phyloP scores from a whole-genome alignment of 2,888 invertebrate genomes.

The Meiosimyza platycephala region DNA sequence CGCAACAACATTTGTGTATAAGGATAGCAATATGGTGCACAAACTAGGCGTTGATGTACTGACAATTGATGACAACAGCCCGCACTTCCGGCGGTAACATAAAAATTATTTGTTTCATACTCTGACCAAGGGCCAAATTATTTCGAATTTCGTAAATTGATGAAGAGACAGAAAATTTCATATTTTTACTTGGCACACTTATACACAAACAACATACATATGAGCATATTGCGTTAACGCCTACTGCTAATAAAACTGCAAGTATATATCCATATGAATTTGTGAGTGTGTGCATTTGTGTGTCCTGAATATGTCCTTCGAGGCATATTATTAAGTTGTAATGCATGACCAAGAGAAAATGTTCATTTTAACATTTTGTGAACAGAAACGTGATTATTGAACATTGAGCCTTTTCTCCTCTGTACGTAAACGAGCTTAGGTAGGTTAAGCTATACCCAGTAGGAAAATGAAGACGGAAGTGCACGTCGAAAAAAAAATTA shows the following conservation, averaged over 20 bases:
- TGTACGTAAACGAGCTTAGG: no score
- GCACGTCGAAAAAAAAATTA: no score
- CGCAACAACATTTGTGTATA: no score
- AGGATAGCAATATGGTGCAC: no score
- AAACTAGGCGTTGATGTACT: constrained; percentile 60
- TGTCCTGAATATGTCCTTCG: neutral
- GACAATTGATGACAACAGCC: constrained; percentile 59
- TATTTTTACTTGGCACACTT: constrained; percentile 5
- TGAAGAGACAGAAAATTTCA: constrained; percentile 27
- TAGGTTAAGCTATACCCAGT: no score
- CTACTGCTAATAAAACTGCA: no score
- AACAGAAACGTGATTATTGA: neutral
- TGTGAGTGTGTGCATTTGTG: neutral
- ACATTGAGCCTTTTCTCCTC: no score
- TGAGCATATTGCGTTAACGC: no score
- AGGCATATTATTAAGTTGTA: constrained; percentile 19
- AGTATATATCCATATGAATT: no score
- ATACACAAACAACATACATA: neutral
- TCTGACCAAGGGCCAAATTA: constrained; percentile 7
- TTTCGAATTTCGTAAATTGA: constrained; percentile 13
- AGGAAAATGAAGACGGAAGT: no score
- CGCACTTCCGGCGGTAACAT: constrained; percentile 21
- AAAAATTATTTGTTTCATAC: constrained; percentile 17
- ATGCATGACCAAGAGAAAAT: constrained; percentile 11
- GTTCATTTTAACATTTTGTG: neutral